Percentiles rank a stretch among this genome's conserved stretches.
Evolutionary conservation across 1,140 invertebrate species (phyloP).

Genomic region (Achroia grisella): DNA sequence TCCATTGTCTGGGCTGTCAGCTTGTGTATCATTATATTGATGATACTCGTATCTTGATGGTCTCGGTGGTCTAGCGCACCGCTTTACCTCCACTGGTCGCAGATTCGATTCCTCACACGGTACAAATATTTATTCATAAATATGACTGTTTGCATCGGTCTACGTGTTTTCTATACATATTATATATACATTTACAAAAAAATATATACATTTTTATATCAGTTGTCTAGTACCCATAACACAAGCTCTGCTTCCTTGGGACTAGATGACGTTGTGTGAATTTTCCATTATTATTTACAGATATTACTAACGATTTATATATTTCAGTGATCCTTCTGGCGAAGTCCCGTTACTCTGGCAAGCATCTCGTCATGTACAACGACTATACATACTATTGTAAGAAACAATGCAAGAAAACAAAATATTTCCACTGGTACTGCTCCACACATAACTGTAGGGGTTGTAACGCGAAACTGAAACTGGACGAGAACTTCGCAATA

Average conservation of each 20-base stretch:
- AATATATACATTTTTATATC: too few relatives aligned
- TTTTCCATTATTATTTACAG: neutral
- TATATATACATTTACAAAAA: too few relatives aligned
- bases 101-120: too few relatives aligned
- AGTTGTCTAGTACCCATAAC: too few relatives aligned
- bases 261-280: too few relatives aligned
- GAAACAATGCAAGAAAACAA: slow-evolving; percentile 34
- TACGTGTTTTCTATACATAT: too few relatives aligned
- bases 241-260: too few relatives aligned
- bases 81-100: too few relatives aligned
- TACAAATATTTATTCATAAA: too few relatives aligned
- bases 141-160: too few relatives aligned
- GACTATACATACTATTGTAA: slow-evolving; percentile 57
- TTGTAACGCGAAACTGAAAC: slow-evolving; percentile 43
- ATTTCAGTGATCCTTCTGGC: slow-evolving; percentile 43
- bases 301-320: neutral
- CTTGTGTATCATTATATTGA: neutral
- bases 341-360: slow-evolving; percentile 43
- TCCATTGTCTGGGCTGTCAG: neutral
- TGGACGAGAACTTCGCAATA: slow-evolving; percentile 37
- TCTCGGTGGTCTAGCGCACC: too few relatives aligned
- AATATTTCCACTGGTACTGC: slow-evolving; percentile 43
- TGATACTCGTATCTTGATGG: neutral
- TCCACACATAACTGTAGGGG: slow-evolving; percentile 53
- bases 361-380: slow-evolving; percentile 37